phyloP scores from a whole-genome alignment of 2,888 invertebrate species.

The Stenodera caucasica region DNA sequence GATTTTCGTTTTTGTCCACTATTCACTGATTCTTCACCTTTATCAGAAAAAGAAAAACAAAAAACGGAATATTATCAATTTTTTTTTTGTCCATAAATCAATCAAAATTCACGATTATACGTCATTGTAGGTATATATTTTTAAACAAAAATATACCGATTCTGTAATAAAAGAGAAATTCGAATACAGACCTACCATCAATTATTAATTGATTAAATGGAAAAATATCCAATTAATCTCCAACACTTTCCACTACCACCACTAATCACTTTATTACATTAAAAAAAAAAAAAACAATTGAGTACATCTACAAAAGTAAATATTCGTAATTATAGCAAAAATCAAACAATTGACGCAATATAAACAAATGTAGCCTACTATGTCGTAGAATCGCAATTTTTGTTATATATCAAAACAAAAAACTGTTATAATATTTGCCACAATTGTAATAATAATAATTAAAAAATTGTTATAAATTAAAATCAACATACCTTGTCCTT shows the following conservation, averaged over 20 bases:
- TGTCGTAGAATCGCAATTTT: conserved; percentile 39
- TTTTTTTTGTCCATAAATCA: conserved; percentile 7
- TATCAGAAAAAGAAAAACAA: not conserved
- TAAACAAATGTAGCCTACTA: conserved; percentile 30
- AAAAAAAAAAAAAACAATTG: too few relatives aligned
- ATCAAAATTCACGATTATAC: conserved; percentile 26
- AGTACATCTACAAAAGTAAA: not conserved
- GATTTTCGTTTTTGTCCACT: conserved; percentile 7
- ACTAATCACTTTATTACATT: too few relatives aligned
- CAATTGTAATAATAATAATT: conserved; percentile 12
- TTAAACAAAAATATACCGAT: too few relatives aligned
- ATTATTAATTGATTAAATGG: not conserved
- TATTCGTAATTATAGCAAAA: not conserved
- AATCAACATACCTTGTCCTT: conserved; percentile 54
- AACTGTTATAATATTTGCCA: not conserved
- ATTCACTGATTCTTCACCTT: conserved; percentile 6
- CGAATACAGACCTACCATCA: not conserved
- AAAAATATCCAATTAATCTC: not conserved
- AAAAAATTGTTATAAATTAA: conserved; percentile 27
- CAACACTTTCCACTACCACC: not conserved
- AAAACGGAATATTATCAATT: conserved; percentile 4
- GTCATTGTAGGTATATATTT: conserved; percentile 26
- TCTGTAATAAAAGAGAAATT: too few relatives aligned
- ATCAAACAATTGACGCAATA: not conserved
- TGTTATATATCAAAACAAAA: not conserved